Base-by-base conservation (phyloP, 2,888 invertebrate genomes). In the Pollenia griseotomentosa region DNA sequence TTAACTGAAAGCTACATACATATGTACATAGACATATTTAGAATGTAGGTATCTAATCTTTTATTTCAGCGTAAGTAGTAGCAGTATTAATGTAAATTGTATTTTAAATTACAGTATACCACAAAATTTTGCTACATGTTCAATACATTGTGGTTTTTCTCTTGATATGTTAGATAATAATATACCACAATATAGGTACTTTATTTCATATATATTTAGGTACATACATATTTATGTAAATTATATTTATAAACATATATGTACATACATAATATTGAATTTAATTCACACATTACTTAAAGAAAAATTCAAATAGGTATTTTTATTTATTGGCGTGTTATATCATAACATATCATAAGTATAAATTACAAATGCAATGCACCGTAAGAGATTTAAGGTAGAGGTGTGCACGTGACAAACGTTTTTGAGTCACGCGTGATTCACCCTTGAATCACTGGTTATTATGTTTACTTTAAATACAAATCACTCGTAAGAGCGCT, bases 111-210 rank as follows among this genome's bases (percentile, higher is more conserved):
- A 48, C 53, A 68, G 55, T 66, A 16, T 9, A 66, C 66, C 57
- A 68, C 57, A 78, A 68, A 40, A 40, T 66, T 68, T 1, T 57
- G 53, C 48, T 40, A 57, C 46, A 40, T 14, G 46, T 48, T 8
- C 40, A 9, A 78, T 78, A 78, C 16, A 55, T 68, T 78, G 78
- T 48, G 78, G 68, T 14, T 66, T 65, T 46, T 44, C n/a, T 16
- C 33, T n/a, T 33, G 23, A 66, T 44, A 12, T n/a, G n/a, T 8
- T 55, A 12, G 42, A 44, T 66, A 33, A 55, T 66, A 48, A 59
- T 55, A n/a, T 44, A 73, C 46, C 40, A 44, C 23, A 46, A 59
- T 10, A 23, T 73, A 3, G 23, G 23, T 59, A 73, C n/a, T 59
- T 11, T 23, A 33, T 73, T 46, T 33, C 10, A 55, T 55, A 11